Evolutionary conservation across 2,113 vertebrate genomes (phyloP).

Genomic region (Cyanoliseus patagonus): DNA sequence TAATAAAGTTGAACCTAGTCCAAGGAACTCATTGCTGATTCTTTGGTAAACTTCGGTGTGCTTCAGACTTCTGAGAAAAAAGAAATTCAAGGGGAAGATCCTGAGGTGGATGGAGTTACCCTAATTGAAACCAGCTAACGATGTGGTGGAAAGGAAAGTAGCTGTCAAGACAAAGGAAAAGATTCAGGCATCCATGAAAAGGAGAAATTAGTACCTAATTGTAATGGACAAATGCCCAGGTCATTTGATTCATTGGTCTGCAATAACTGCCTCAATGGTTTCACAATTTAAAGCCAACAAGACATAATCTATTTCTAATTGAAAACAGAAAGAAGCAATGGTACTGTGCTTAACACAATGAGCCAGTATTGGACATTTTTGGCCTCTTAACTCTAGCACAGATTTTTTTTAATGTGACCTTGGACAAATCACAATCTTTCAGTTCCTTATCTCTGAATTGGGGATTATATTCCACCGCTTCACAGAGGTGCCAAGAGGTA

Average conservation of each 20-base stretch:
- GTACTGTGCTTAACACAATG: neutral
- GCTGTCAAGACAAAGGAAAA: neutral
- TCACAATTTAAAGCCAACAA: neutral
- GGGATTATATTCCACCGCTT: conserved; percentile 50
- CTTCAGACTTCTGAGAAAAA: neutral
- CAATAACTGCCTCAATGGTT: neutral
- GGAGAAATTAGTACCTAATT: neutral
- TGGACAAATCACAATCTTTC: conserved; percentile 30
- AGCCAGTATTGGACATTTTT: neutral
- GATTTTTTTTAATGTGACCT: conserved; percentile 34
- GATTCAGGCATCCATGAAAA: neutral
- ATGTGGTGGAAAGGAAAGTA: neutral
- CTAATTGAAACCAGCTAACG: neutral
- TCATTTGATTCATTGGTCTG: neutral
- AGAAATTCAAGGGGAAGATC: neutral
- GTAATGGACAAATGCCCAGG: neutral
- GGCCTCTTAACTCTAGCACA: neutral
- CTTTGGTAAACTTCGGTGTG: neutral
- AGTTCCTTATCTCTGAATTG: conserved; percentile 49
- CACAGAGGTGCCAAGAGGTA: neutral
- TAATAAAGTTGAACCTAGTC: neutral
- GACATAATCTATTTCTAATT: conserved; percentile 28
- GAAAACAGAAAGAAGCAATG: neutral
- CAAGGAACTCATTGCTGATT: neutral
- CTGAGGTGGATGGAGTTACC: neutral